phyloP scores from a whole-genome alignment of 2,797 vertebrate species.

The Acomys russatus region DNA sequence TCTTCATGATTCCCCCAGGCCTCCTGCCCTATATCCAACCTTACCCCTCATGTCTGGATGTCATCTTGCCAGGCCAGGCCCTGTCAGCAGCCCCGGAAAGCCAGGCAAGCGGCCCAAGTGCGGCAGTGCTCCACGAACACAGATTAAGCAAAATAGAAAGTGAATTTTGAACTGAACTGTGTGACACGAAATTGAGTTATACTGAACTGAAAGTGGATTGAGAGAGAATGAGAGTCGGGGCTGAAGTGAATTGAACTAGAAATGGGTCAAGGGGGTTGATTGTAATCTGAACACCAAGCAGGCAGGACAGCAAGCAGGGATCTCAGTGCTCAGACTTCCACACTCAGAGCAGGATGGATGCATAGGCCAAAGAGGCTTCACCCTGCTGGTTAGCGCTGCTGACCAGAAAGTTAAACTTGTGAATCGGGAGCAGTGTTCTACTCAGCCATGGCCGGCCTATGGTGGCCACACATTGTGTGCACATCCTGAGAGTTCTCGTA shows the following conservation, averaged over 20 bases:
- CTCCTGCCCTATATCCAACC: not conserved
- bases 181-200: not conserved
- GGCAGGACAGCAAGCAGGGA: not conserved
- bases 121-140: accelerated
- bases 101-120: not conserved
- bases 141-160: not conserved
- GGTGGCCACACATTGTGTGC: too few relatives aligned
- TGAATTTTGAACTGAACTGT: not conserved
- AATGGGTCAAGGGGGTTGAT: not conserved
- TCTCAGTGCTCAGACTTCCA: not conserved
- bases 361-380: accelerated
- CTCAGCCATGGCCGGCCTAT: not conserved
- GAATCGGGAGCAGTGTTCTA: not conserved
- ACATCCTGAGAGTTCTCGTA: not conserved
- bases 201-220: not conserved
- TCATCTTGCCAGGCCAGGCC: not conserved
- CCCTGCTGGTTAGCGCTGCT: not conserved
- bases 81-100: not conserved
- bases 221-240: accelerated
- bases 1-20: accelerated
- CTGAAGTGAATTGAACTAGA: not conserved
- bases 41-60: accelerated
- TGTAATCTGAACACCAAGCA: accelerated
- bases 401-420: not conserved
- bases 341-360: not conserved